Conservation (phyloP, 2,888 invertebrate genomes). For the Nymphalis urticae region DNA sequence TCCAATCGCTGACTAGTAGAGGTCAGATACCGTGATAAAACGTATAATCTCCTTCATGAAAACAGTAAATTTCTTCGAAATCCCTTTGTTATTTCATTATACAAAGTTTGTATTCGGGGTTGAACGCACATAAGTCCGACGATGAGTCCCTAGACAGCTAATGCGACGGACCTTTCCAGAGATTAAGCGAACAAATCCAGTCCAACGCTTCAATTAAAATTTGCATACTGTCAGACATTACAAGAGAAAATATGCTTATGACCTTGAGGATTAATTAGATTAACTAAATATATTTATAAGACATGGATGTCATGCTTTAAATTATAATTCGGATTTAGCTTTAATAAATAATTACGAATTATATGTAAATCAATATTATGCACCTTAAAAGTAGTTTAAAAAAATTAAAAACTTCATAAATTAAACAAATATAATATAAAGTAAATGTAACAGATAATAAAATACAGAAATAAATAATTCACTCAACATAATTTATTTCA, state of each 20-base stretch:
- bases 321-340: too few species aligned
- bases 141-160: conserved; percentile 47
- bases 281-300: neutral
- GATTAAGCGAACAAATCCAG: conserved; percentile 55
- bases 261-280: conserved; percentile 5
- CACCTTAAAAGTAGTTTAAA: too few species aligned
- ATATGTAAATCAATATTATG: too few species aligned
- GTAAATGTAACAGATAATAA: too few species aligned
- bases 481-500: too few species aligned
- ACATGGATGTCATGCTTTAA: too few species aligned
- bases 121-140: conserved; percentile 45
- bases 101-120: conserved; percentile 43
- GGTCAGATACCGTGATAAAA: conserved; percentile 21
- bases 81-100: conserved; percentile 37
- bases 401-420: too few species aligned
- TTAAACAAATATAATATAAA: too few species aligned
- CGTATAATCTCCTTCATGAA: conserved; percentile 25
- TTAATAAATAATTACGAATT: too few species aligned
- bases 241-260: conserved; percentile 37
- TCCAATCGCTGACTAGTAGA: conserved; percentile 7
- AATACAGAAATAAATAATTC: too few species aligned
- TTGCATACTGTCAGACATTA: conserved; percentile 56
- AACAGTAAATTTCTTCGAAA: conserved; percentile 32
- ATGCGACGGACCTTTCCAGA: conserved; percentile 44
- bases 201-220: conserved; percentile 69